These are phyloP conservation scores for Alauda arvensis DNA, from an alignment of 2,797 vertebrate species.

Conservation along the genomic window DNA sequence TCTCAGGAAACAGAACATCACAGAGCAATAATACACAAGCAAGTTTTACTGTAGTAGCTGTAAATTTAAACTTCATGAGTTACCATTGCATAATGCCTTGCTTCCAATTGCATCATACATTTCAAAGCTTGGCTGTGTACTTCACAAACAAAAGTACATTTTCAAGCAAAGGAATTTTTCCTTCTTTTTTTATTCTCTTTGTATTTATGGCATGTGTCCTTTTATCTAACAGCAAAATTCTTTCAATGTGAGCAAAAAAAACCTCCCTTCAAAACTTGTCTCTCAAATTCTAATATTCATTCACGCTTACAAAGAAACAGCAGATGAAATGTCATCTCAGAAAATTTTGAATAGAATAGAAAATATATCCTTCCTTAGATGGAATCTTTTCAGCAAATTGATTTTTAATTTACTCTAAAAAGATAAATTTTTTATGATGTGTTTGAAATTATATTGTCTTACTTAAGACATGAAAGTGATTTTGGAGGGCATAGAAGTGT, in stretches of 20 bases:
- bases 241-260: neutral
- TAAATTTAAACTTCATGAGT: neutral
- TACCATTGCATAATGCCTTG: neutral
- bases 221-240: neutral
- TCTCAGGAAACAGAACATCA: neutral
- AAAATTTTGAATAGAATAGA: neutral
- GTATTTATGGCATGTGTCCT: neutral
- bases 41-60: neutral
- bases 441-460: neutral
- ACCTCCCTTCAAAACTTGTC: neutral
- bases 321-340: neutral
- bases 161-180: neutral
- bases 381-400: neutral
- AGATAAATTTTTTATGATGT: neutral
- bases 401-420: neutral
- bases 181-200: neutral
- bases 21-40: neutral
- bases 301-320: neutral
- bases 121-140: neutral
- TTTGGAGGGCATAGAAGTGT: neutral
- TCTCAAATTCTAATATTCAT: neutral
- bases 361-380: neutral
- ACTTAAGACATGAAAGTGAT: neutral
- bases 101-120: neutral
- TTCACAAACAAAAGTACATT: neutral